Evolutionary conservation across 1,140 invertebrate species (phyloP).

Genomic region (Penaeus japonicus): DNA sequence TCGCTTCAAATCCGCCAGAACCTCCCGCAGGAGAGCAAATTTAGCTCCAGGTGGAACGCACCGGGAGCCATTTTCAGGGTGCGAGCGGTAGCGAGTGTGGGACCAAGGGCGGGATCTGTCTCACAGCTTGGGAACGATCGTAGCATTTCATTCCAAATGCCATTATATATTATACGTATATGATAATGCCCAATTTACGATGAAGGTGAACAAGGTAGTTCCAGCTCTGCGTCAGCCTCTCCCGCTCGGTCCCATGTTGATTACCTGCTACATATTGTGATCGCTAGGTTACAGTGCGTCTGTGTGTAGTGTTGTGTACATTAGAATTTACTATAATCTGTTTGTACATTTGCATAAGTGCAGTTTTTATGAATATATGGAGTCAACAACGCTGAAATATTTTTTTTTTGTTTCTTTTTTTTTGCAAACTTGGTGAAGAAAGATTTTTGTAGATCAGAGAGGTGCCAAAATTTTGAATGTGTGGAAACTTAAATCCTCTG

Average conservation of each 20-base stretch:
- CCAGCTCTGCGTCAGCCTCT: not conserved
- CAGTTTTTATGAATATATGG: constrained; percentile 47
- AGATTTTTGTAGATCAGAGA: not conserved
- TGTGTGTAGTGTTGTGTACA: constrained; percentile 29
- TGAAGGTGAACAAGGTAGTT: too few relatives aligned
- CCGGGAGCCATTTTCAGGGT: not conserved
- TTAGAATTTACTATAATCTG: constrained; percentile 26
- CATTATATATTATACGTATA: too few relatives aligned
- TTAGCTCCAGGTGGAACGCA: not conserved
- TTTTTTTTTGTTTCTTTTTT: not conserved
- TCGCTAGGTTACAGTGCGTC: constrained; percentile 36
- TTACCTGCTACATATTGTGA: constrained; percentile 30
- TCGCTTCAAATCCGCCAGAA: constrained; percentile 40
- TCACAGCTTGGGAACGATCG: too few relatives aligned
- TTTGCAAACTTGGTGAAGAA: constrained; percentile 33
- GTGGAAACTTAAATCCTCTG: constrained; percentile 17
- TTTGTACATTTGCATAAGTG: constrained; percentile 45
- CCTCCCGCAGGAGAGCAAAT: constrained; percentile 16
- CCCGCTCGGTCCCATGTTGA: not conserved
- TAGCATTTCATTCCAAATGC: too few relatives aligned
- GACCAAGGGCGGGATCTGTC: not conserved
- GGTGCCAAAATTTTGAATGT: constrained; percentile 26
- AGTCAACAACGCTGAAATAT: constrained; percentile 29
- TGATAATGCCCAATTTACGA: too few relatives aligned
- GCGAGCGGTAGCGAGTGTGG: not conserved